Percentiles rank a stretch among this genome's conserved stretches.
These are phyloP conservation scores for Baronia brevicornis DNA, from an alignment of 2,888 invertebrate genomes.

Conservation along the genomic window DNA sequence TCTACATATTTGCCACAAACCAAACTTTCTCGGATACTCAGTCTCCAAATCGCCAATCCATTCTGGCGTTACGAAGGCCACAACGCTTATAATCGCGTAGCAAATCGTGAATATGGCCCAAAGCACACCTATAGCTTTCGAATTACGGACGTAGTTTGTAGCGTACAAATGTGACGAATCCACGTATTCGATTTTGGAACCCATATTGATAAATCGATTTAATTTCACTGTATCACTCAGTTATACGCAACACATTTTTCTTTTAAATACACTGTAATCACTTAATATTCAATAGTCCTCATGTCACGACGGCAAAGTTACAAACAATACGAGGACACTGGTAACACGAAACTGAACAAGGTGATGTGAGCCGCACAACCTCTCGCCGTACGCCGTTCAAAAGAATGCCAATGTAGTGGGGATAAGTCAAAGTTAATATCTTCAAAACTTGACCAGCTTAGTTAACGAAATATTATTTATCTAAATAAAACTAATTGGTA, in stretches of 20 bases:
- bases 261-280: constrained; percentile 18
- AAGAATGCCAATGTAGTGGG: constrained; percentile 51
- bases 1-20: constrained; percentile 92
- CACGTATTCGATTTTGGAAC: constrained; percentile 94
- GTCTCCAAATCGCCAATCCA: constrained; percentile 91
- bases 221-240: constrained; percentile 14
- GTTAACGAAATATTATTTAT: too few species aligned
- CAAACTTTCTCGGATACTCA: constrained; percentile 92
- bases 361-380: constrained; percentile 48
- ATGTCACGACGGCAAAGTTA: constrained; percentile 36
- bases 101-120: constrained; percentile 99
- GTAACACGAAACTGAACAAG: constrained; percentile 51
- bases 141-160: constrained; percentile 92
- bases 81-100: constrained; percentile 95
- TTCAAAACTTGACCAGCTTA: too few species aligned
- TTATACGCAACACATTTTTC: constrained; percentile 34
- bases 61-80: constrained; percentile 96
- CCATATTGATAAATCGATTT: constrained; percentile 73
- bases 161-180: constrained; percentile 93
- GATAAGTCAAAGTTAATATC: constrained; percentile 50
- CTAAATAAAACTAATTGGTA: too few species aligned
- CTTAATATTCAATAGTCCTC: constrained; percentile 1
- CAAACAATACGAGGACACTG: constrained; percentile 47
- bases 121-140: constrained; percentile 95
- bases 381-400: constrained; percentile 59